Base-by-base conservation (phyloP, 2,888 invertebrate genomes). In the Doris montereyensis region DNA sequence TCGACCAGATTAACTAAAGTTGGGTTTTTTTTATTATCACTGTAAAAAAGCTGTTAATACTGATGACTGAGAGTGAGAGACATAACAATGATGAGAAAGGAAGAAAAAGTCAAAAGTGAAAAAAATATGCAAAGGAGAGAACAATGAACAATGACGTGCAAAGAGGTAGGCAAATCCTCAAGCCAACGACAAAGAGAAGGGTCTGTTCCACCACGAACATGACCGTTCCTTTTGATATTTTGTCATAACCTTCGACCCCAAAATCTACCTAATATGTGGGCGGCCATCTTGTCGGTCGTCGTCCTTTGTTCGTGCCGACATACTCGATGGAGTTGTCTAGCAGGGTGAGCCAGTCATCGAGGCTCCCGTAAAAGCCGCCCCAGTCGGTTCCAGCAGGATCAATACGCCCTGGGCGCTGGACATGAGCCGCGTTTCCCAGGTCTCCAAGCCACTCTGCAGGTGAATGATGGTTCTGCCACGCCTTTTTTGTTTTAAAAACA, bases 321-420 rank as follows among this genome's bases (percentile, higher is more conserved):
- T 85, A 85, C 82, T 86, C 84, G 13, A 85, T 60, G 10, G 88
- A 86, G 21, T 88, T 85, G 68, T 87, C 86, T 1, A 90, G 83
- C 3, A 83, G 77, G n/a, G 77, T 73, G 10, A 87, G 82, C 90
- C 91, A 91, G 70, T 91, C 91, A 76, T 90, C 90, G 84, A 91
- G 84, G 28, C 86, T 83, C 58, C 87, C 85, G 72, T 86, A 87
- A 68, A 91, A 87, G 34, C 83, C 78, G 32, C 83, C 83, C 91
- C 91, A 91, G 77, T 91, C 91, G 85, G 85, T 60, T 91, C 90
- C 17, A 86, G 86, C 57, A 91, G 85, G 2, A 86, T 83, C 79
- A 85, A 77, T 13, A 84, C 83, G 5, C 86, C 87, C 70, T 85
- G 85, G 8, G 86, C 78, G 70, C 84, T 77, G 2, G 89, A 84